phyloP scores from a whole-genome alignment of 2,113 vertebrate genomes.

The Illadopsis cleaveri region DNA sequence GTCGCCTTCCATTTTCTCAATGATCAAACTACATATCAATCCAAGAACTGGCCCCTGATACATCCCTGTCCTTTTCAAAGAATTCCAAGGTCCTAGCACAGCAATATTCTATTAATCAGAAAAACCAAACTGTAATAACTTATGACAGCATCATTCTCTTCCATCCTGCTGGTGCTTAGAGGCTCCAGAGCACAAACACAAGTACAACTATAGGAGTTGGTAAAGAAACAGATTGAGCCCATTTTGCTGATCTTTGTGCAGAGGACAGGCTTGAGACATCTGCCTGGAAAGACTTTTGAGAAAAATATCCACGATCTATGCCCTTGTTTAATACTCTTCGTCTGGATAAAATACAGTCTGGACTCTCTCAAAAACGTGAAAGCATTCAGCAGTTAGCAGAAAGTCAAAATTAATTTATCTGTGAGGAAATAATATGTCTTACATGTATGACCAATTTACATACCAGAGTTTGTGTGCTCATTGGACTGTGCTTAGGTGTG shows the following conservation, averaged over 20 bases:
- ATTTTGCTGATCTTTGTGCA: neutral
- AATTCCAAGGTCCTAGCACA: no score
- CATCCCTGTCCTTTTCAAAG: no score
- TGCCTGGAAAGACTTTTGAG: neutral
- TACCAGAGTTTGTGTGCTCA: neutral
- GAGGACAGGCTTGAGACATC: neutral
- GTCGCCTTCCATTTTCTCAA: no score
- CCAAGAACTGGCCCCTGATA: no score
- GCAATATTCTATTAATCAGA: no score
- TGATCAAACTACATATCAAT: no score
- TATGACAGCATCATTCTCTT: neutral
- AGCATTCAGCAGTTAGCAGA: neutral
- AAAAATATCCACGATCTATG: neutral
- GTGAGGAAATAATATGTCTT: neutral
- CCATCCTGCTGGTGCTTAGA: neutral
- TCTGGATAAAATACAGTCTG: neutral
- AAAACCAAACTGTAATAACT: no score
- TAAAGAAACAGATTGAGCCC: neutral
- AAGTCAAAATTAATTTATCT: neutral
- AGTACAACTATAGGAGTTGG: neutral
- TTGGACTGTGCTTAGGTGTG: neutral
- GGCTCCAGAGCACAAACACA: neutral
- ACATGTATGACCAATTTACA: neutral
- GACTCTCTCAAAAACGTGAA: neutral
- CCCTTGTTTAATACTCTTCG: neutral